phyloP scores from a whole-genome alignment of 2,888 invertebrate species.

The Morinoia aosen region DNA sequence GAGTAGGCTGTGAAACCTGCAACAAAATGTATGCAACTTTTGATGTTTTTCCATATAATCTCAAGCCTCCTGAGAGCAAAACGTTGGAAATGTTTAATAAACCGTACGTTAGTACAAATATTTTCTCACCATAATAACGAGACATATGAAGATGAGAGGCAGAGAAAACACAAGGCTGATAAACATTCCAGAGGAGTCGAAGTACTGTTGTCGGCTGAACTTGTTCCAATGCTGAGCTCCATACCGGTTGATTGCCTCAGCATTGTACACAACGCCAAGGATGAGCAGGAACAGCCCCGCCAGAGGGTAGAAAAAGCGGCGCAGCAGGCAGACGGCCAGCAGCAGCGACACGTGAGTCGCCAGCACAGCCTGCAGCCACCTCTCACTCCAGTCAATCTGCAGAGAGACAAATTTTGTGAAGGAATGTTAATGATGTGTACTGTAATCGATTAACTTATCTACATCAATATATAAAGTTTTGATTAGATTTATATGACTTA shows the following conservation, averaged over 20 bases:
- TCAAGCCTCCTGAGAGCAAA: neutral
- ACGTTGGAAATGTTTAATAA: neutral
- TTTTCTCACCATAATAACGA: constrained; percentile 91
- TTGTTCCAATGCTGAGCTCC: constrained; percentile 89
- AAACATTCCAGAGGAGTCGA: constrained; percentile 92
- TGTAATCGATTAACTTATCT: neutral
- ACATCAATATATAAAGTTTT: neutral
- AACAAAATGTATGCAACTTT: neutral
- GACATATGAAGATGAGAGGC: constrained; percentile 91
- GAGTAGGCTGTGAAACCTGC: neutral
- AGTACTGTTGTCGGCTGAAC: constrained; percentile 92
- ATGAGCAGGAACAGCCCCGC: constrained; percentile 84
- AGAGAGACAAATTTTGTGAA: constrained; percentile 68
- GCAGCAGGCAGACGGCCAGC: constrained; percentile 83
- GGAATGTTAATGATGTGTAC: neutral
- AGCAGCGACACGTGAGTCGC: constrained; percentile 84
- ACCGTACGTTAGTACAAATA: neutral
- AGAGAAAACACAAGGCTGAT: constrained; percentile 95
- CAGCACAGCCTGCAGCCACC: constrained; percentile 85
- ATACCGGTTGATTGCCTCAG: constrained; percentile 90
- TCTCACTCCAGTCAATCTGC: constrained; percentile 91
- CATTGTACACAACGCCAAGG: constrained; percentile 87
- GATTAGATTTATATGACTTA: neutral
- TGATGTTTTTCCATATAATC: neutral
- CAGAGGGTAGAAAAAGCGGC: constrained; percentile 90